Evolutionary conservation across 1,140 invertebrate genomes (phyloP).

Genomic region (Brachionus koreanus): DNA sequence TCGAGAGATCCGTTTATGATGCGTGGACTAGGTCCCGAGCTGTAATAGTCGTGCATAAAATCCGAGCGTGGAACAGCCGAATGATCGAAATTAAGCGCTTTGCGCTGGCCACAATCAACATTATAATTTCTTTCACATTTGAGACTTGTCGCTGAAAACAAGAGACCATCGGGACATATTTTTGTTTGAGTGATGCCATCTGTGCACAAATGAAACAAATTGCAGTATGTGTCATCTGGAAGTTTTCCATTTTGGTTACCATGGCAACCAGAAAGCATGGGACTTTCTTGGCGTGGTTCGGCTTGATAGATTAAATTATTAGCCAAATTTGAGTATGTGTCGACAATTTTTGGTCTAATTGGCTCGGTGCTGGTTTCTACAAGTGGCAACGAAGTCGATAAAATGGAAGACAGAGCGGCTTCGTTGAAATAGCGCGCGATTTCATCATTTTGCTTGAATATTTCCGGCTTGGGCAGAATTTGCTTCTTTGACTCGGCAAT

Average conservation of each 20-base stretch:
- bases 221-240: constrained; percentile 12
- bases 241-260: neutral
- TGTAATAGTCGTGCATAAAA: constrained; percentile 16
- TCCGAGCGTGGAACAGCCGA: neutral
- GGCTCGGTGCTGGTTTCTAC: neutral
- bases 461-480: constrained; percentile 4
- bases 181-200: neutral
- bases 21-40: neutral
- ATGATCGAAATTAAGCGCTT: neutral
- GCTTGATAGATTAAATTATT: neutral
- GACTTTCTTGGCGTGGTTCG: neutral
- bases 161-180: constrained; percentile 18
- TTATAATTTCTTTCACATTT: constrained; percentile 28
- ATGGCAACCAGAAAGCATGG: neutral
- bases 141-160: neutral
- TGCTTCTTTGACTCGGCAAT: neutral
- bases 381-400: neutral
- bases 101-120: constrained; percentile 12
- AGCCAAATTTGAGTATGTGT: neutral
- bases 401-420: neutral
- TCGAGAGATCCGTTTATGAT: constrained; percentile 37
- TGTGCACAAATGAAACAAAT: constrained; percentile 17
- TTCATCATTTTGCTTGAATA: constrained; percentile 24
- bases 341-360: neutral
- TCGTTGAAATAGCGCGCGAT: constrained; percentile 23